phyloP scores from a whole-genome alignment of 1,140 invertebrate genomes.

The Pinna nobilis region DNA sequence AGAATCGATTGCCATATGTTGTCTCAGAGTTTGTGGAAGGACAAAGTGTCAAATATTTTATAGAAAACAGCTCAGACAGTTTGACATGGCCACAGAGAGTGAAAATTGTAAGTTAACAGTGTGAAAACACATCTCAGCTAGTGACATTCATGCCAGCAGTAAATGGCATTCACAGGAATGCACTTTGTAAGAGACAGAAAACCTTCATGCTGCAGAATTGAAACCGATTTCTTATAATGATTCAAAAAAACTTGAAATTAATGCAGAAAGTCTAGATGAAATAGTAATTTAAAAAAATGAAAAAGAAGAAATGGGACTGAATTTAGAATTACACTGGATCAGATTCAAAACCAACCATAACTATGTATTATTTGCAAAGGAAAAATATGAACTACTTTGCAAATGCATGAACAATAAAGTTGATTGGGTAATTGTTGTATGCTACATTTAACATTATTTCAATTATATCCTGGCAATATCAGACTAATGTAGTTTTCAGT shows the following conservation, averaged over 20 bases:
- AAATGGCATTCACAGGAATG: conserved; percentile 92
- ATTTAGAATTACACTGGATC: too few relatives aligned
- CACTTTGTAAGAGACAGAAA: too few relatives aligned
- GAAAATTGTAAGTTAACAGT: conserved; percentile 60
- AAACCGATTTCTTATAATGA: too few relatives aligned
- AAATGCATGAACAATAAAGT: conserved; percentile 81
- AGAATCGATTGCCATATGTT: conserved; percentile 65
- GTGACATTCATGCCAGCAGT: conserved; percentile 67
- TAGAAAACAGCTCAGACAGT: conserved; percentile 47
- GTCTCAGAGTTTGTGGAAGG: conserved; percentile 69
- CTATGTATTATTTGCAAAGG: too few relatives aligned
- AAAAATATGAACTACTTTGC: conserved; percentile 99
- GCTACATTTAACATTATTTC: not conserved
- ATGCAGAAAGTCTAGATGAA: too few relatives aligned
- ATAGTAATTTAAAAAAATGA: too few relatives aligned
- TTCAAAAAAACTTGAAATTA: too few relatives aligned
- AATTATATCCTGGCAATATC: not conserved
- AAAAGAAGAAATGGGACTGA: too few relatives aligned
- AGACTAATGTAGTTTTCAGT: not conserved
- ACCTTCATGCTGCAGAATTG: too few relatives aligned
- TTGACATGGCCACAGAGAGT: conserved; percentile 64
- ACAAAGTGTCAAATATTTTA: conserved; percentile 64
- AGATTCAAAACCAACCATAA: too few relatives aligned
- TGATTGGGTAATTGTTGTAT: conserved; percentile 55
- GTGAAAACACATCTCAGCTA: conserved; percentile 24